These are phyloP conservation scores for Remorina albescens DNA, from an alignment of 2,797 vertebrate species.

Conservation along the genomic window DNA sequence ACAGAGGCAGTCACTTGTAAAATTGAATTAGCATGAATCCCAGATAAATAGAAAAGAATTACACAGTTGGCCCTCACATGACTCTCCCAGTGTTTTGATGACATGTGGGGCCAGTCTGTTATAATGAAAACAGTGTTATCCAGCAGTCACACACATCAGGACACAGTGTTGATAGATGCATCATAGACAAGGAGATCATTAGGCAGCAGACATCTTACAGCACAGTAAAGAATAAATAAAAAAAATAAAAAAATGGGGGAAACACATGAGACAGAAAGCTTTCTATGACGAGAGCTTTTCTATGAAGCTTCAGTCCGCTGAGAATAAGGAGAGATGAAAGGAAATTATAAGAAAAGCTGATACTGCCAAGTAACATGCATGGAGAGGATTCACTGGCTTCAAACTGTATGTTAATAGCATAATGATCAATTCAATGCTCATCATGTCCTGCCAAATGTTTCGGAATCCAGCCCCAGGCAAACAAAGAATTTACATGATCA, in stretches of 20 bases:
- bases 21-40: conserved; percentile 13
- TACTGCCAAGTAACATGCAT: conserved; percentile 63
- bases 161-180: conserved; percentile 65
- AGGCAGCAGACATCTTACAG: conserved; percentile 50
- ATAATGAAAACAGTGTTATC: conserved; percentile 71
- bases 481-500: conserved; percentile 1
- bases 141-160: conserved; percentile 46
- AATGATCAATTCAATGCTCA: conserved; percentile 25
- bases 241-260: conserved; percentile 12
- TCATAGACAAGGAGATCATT: conserved; percentile 49
- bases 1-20: not conserved
- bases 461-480: conserved; percentile 18
- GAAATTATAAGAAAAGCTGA: conserved; percentile 38
- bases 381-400: conserved; percentile 32
- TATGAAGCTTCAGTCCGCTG: conserved; percentile 49
- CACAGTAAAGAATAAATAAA: conserved; percentile 43
- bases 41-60: conserved; percentile 38
- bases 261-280: conserved; percentile 40
- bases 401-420: conserved; percentile 48
- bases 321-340: conserved; percentile 40
- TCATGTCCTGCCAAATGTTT: conserved; percentile 6
- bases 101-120: conserved; percentile 47
- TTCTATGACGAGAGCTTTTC: conserved; percentile 55
- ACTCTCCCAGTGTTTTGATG: conserved; percentile 52
- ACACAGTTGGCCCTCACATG: conserved; percentile 53